Percentiles rank a stretch among this genome's conserved stretches.
These are phyloP conservation scores for Gastrophryne carolinensis DNA, from an alignment of 2,797 vertebrate species.

Conservation along the genomic window DNA sequence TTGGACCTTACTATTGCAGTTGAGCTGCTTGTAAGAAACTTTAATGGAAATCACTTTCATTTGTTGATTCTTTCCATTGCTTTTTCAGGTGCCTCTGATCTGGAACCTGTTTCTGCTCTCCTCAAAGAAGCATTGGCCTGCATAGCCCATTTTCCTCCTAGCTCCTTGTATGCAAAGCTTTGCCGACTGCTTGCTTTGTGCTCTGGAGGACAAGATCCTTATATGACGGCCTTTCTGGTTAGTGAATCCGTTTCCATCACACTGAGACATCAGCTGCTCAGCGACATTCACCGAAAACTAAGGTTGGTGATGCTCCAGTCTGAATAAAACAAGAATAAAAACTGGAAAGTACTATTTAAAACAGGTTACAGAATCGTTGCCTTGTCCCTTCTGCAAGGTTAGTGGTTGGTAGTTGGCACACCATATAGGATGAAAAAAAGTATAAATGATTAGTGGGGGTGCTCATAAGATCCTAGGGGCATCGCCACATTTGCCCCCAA, in stretches of 20 bases:
- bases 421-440: too few relatives aligned
- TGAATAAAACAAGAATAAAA: too few relatives aligned
- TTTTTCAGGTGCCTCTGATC: constrained; percentile 65
- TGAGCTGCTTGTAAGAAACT: too few relatives aligned
- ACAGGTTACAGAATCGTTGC: too few relatives aligned
- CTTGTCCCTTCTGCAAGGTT: too few relatives aligned
- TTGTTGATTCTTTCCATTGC: background rate
- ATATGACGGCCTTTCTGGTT: constrained; percentile 79
- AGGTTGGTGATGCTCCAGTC: constrained; percentile 67
- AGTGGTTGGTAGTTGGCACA: too few relatives aligned
- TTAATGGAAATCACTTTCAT: too few relatives aligned
- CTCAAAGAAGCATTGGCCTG: constrained; percentile 73
- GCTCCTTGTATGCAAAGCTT: constrained; percentile 72
- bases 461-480: too few relatives aligned
- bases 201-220: constrained; percentile 72
- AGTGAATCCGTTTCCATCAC: constrained; percentile 80
- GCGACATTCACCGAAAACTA: constrained; percentile 73
- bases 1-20: too few relatives aligned
- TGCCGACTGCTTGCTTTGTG: constrained; percentile 78
- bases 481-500: too few relatives aligned
- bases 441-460: too few relatives aligned
- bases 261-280: constrained; percentile 80
- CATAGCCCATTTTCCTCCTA: constrained; percentile 81
- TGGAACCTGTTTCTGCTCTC: constrained; percentile 68
- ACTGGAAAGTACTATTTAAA: too few relatives aligned